Base-by-base conservation (phyloP, 2,888 invertebrate genomes). In the Vanessa cardui region DNA sequence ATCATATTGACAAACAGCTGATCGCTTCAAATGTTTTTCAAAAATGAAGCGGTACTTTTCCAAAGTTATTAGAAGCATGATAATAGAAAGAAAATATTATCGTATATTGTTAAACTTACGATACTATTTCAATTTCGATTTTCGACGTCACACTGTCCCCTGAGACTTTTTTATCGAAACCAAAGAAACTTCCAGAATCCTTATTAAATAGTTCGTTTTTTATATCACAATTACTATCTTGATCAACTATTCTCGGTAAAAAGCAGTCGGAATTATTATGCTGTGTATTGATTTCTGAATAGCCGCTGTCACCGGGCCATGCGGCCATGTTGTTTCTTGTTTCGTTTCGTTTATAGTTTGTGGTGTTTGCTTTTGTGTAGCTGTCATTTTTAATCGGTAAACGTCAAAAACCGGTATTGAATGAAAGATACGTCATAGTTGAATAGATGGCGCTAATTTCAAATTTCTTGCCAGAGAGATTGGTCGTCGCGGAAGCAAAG, bases 1-100 rank as follows among this genome's bases (percentile, higher is more conserved):
- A 80, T 71, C 76, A 77, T 88, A 87, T 88, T 90, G 90, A 91
- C 89, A 91, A 91, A 89, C 91, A 91, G 90, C 92, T 91, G 91
- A 90, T 87, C 83, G 80, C 76, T 86, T 83, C 78, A 76, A 77
- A 77, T 79, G 78, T 74, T 66, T 52, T 61, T 76, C 39, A 68
- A 58, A 65, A 64, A 68, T 58, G 39, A 64, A 54, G 69, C 70
- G 71, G 70, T 63, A 68, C 72, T 70, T 74, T 62, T 63, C 39
- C 72, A 67, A 63, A 71, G 59, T 45, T 31, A 31, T 31, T 54
- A 21, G n/a, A 45, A 52, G 21, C 16, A 54, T 50, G 9, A n/a
- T 16, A 58, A 54, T 39, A 45, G 45, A 21, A 26, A 54, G 54
- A 47, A 64, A 49, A 65, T 65, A 59, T 62, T 60, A 58, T 26